Percentiles rank a stretch among this genome's conserved stretches.
Conservation (phyloP, 2,888 invertebrate genomes). For the Drosophila yooni region DNA sequence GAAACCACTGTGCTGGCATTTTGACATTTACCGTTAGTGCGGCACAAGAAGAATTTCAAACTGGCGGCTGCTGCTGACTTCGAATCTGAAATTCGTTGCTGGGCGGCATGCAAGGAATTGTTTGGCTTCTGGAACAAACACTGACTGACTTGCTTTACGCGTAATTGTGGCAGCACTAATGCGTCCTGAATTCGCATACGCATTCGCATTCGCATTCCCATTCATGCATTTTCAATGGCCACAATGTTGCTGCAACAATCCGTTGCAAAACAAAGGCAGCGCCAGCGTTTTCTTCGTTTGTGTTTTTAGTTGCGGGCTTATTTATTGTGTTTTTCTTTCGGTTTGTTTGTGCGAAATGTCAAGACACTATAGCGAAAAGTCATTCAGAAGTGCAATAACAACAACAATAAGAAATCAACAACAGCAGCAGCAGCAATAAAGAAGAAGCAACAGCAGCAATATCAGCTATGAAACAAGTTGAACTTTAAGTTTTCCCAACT, state of each 20-base stretch:
- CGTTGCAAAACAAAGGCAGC: conserved; percentile 73
- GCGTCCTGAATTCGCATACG: conserved; percentile 9
- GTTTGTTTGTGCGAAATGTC: conserved; percentile 72
- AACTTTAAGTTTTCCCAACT: conserved; percentile 66
- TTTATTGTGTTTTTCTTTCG: conserved; percentile 15
- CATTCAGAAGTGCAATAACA: conserved; percentile 63
- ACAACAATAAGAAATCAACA: conserved; percentile 4
- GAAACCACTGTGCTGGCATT: conserved; percentile 47
- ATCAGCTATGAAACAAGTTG: conserved; percentile 64
- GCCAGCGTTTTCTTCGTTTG: conserved; percentile 44
- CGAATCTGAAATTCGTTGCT: conserved; percentile 16
- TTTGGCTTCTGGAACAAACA: conserved; percentile 18
- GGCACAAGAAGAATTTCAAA: conserved; percentile 26
- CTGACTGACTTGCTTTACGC: conserved; percentile 8
- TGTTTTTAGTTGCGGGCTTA: conserved; percentile 13
- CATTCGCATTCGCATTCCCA: conserved; percentile 45
- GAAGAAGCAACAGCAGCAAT: conserved; percentile 18
- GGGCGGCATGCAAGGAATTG: conserved; percentile 16
- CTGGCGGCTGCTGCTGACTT: conserved; percentile 27
- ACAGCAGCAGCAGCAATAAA: conserved; percentile 10
- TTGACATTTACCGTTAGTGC: conserved; percentile 66
- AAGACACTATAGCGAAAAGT: conserved; percentile 64
- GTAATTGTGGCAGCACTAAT: conserved; percentile 57
- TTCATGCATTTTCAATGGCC: conserved; percentile 39
- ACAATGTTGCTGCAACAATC: conserved; percentile 55